Conservation (phyloP, 2,113 vertebrate genomes). For the Heptranchias perlo region DNA sequence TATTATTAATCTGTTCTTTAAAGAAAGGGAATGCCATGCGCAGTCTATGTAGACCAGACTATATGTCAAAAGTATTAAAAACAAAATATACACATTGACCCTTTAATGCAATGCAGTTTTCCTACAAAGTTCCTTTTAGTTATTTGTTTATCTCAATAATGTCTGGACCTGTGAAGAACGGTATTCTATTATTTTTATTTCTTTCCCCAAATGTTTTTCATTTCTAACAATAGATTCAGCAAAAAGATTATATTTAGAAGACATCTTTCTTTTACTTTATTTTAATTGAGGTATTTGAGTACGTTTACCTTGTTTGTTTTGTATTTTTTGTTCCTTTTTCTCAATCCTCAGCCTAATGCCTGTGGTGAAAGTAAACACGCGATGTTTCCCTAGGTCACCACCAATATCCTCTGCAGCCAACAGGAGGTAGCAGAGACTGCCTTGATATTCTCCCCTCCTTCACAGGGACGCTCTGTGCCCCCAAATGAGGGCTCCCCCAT, state of each 20-base stretch:
- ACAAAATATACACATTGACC: not conserved
- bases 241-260: not conserved
- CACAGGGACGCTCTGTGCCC: not conserved
- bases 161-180: not conserved
- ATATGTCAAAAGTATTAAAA: constrained; percentile 7
- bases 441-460: not conserved
- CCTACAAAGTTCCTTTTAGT: not conserved
- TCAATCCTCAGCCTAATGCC: not conserved
- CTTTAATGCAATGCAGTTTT: constrained; percentile 22
- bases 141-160: constrained; percentile 31
- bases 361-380: not conserved
- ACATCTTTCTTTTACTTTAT: not conserved
- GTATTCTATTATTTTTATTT: not conserved
- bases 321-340: not conserved
- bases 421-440: not conserved
- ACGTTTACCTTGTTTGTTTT: not conserved
- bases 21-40: not conserved
- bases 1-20: constrained; percentile 29
- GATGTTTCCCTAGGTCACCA: not conserved
- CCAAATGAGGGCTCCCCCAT: not conserved
- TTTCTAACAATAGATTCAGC: not conserved
- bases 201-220: not conserved
- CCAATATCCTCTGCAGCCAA: not conserved
- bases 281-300: not conserved
- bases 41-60: constrained; percentile 4